Evolutionary conservation across 2,888 invertebrate species (phyloP).

Genomic region (Phytoseiulus persimilis): DNA sequence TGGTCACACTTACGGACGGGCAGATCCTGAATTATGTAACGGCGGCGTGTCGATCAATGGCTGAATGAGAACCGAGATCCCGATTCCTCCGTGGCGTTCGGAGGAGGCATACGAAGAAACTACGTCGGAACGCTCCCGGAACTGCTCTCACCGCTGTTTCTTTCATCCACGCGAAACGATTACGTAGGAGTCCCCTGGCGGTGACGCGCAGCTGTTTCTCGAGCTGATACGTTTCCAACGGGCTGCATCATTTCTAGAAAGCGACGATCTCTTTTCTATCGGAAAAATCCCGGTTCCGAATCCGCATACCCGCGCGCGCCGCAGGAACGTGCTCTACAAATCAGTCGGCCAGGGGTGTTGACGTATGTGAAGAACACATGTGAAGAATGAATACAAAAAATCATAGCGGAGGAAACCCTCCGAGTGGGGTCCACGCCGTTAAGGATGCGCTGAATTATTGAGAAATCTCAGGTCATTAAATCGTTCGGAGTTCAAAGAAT

Average conservation of each 20-base stretch:
- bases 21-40: neutral
- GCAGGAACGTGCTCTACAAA: no score
- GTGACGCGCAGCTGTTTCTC: neutral
- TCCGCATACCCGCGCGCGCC: no score
- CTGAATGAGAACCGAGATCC: neutral
- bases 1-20: neutral
- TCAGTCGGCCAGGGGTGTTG: no score
- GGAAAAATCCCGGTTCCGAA: no score
- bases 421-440: neutral
- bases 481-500: neutral
- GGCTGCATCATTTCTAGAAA: neutral
- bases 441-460: neutral
- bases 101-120: neutral
- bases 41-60: neutral
- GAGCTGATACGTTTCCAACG: neutral
- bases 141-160: neutral
- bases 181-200: neutral
- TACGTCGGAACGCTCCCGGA: neutral
- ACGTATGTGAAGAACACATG: no score
- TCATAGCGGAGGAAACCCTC: neutral
- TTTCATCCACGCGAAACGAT: neutral
- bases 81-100: neutral
- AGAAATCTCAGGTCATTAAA: neutral
- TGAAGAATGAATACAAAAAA: neutral
- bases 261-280: neutral